Base-by-base conservation (phyloP, 2,113 vertebrate species). In the Prochilodus magdalenae region DNA sequence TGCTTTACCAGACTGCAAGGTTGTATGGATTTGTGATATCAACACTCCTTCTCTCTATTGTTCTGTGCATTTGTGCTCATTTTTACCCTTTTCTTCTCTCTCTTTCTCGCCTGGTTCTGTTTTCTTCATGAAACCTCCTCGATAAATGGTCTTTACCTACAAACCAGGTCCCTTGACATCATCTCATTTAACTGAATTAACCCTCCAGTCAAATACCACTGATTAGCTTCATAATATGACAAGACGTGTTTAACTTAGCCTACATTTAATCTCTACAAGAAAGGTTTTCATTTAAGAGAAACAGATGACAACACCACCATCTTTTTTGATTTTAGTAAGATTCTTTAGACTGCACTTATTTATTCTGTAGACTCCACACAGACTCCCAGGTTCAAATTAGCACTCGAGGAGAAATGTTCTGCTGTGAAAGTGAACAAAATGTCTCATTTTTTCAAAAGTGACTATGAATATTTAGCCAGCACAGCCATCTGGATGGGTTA, bases 1-100 rank as follows among this genome's bases (percentile, higher is more conserved):
- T 20, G 44, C 62, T 71, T 78, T 74, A 65, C 69, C 30, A 36
- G 49, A 84, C 80, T 79, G 74, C 74, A 81, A 83, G 71, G 73
- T 59, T 76, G 27, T 84, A 16, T 0, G 59, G 73, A 59, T 49
- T 85, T 81, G 66, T 33, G 70, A 44, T 18, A 49, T 83, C 75
- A 57, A 40, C n/a, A n/a, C n/a, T 33, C 80, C 73, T 71, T 15
- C 33, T 26, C 75, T 75, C 40, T n/a, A 36, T 24, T 60, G 74
- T 53, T 24, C 62, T 77, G 81, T 80, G 12, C 36, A 22, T 63
- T 29, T 20, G 65, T 47, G n/a, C 67, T 65, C 24, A 29, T 77
- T 77, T 66, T 44, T 53, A 4, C 30, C 18, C 26, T 51, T 49
- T 65, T 16, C 60, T 65, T 49, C 8, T 12, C 33, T 69, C 33